Evolutionary conservation across 1,140 invertebrate genomes (phyloP), one percentile per base, ranked within the genome.

Genomic region (Bombus picipes): DNA sequence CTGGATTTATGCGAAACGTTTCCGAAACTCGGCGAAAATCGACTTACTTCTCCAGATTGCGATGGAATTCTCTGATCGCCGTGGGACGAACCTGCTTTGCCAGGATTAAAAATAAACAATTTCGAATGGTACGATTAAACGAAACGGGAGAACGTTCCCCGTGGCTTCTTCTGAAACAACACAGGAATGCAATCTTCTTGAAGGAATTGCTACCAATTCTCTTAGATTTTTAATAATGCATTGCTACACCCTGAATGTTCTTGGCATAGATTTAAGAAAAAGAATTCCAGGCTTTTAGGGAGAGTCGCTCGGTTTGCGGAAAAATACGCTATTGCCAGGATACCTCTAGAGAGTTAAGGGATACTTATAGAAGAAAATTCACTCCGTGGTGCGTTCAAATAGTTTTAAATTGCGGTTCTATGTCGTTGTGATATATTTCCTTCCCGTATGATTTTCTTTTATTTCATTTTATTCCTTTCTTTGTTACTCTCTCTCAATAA

Each of bases 161-260:
- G 28, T 62, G 59, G 59, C 10, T 28, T 62, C 59, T 73, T 9
- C n/a, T n/a, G n/a, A 1, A 34, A 13, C 75, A n/a, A 37, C 34
- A 39, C 53, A 15, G 9, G 18, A 59, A 75, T 25, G 5, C 12
- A 59, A 59, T 76, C 25, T 59, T 28, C 10, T 10, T 22, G 74
- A 34, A 41, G n/a, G 25, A 37, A 53, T 59, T 37, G 15, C 32
- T 59, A 32, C 73, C n/a, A 37, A 6, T 72, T 22, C 34, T 25
- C 34, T 39, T 70, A 39, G 73, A 32, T 75, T 75, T 75, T 77
- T 62, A 77, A 77, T n/a, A 57, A 62, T 62, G 25, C 9, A 37
- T 25, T 12, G 15, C 34, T 1, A 15, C 34, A 15, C 5, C 34
- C 6, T 41, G 34, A 28, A 62, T 62, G 59, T 76, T 76, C 74